Conservation (phyloP, 2,113 vertebrate species). For the Sander lucioperca region DNA sequence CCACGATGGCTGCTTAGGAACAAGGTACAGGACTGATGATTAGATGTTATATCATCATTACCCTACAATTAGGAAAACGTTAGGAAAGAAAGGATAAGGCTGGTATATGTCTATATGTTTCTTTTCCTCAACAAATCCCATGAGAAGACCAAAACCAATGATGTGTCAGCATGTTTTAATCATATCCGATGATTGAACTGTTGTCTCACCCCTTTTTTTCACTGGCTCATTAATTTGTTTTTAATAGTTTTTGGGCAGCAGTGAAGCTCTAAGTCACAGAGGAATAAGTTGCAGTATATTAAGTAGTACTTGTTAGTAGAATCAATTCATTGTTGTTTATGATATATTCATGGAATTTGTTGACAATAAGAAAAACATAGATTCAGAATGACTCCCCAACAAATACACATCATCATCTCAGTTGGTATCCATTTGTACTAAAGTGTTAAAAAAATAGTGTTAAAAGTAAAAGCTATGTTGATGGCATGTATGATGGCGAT, state of each 20-base stretch:
- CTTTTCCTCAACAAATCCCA: neutral
- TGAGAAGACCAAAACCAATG: neutral
- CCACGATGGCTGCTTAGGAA: slow-evolving; percentile 90
- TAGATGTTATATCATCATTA: neutral
- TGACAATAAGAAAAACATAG: neutral
- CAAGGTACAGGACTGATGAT: slow-evolving; percentile 85
- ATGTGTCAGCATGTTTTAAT: neutral
- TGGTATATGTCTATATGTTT: neutral
- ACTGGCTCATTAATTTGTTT: neutral
- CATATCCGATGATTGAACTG: too few relatives aligned
- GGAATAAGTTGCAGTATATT: neutral
- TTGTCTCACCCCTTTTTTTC: neutral
- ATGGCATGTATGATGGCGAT: too few relatives aligned
- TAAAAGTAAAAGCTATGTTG: neutral
- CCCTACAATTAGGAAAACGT: neutral
- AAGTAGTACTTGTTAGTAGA: neutral
- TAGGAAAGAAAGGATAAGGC: neutral
- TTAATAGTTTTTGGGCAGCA: neutral
- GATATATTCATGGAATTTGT: neutral
- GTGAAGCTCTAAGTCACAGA: neutral
- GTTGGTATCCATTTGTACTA: neutral
- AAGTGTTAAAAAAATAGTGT: neutral
- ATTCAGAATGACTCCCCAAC: neutral
- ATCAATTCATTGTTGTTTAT: neutral
- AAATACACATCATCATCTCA: neutral